A percentile compares a stretch with the other conserved stretches of the same genome.
Evolutionary conservation across 2,113 vertebrate species (phyloP).

Genomic region (Ardeotis arabs): DNA sequence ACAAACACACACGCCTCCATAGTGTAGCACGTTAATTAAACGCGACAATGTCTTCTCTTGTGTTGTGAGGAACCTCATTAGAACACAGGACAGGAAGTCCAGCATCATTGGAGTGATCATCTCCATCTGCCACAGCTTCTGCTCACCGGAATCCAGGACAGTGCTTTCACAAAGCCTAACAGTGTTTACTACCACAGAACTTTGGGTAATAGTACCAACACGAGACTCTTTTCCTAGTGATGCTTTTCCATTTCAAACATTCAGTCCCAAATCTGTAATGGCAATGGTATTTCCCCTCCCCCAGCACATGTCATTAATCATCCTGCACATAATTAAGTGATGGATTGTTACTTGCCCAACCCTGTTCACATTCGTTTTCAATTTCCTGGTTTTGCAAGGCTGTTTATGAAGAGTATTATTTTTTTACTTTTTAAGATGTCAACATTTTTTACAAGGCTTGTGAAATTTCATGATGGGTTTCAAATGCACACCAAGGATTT

Average conservation of each 20-base stretch:
- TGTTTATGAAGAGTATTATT: background rate
- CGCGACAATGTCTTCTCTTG: rapidly evolving
- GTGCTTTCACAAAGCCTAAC: background rate
- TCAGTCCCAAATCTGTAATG: background rate
- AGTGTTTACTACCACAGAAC: background rate
- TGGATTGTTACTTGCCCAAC: background rate
- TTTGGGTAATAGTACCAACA: background rate
- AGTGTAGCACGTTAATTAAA: background rate
- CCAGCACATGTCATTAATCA: conserved; percentile 11
- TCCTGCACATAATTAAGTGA: conserved; percentile 2
- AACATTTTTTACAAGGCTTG: background rate
- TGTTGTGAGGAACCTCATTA: background rate
- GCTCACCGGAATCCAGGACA: background rate
- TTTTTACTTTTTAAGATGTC: background rate
- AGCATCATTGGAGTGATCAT: rapidly evolving
- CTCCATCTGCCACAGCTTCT: background rate
- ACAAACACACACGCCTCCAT: background rate
- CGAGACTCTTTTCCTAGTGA: background rate
- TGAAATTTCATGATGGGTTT: background rate
- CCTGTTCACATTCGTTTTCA: conserved; percentile 2
- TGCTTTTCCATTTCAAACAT: background rate
- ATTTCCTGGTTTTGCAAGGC: conserved; percentile 43
- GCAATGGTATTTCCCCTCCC: conserved; percentile 27
- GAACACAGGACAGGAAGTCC: background rate
- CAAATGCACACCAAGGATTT: background rate